Conservation (phyloP, 2,113 vertebrate genomes). For the Desmodus rotundus region DNA sequence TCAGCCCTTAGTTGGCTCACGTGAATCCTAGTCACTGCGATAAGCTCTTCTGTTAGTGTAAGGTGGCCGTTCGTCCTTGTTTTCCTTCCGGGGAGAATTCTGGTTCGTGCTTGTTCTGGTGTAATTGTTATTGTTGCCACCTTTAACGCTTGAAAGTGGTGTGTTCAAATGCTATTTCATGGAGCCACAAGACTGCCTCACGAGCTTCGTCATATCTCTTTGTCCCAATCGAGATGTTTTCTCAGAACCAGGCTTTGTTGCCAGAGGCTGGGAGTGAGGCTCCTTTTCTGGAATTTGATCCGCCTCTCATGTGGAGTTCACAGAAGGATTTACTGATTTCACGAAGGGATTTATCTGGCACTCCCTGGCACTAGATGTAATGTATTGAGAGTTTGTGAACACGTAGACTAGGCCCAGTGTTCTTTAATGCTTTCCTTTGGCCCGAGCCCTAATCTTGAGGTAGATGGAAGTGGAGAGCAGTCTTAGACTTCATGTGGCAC, state of each 20-base stretch:
- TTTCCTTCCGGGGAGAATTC: neutral
- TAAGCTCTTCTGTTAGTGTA: neutral
- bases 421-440: neutral
- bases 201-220: neutral
- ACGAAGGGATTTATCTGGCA: neutral
- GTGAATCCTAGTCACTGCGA: neutral
- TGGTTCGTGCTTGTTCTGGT: neutral
- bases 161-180: neutral
- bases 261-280: neutral
- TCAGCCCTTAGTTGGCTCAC: neutral
- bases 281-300: neutral
- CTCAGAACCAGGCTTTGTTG: neutral
- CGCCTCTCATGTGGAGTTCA: neutral
- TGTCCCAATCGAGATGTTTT: neutral
- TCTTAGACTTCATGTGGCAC: neutral
- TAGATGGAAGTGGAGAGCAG: neutral
- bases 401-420: neutral
- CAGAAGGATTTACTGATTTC: neutral
- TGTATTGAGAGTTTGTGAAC: neutral
- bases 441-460: neutral
- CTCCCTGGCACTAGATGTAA: neutral
- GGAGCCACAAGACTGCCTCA: neutral
- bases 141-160: neutral
- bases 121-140: neutral
- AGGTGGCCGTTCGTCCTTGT: neutral